These are phyloP conservation scores for Pseudomyrmex concolor DNA, from an alignment of 1,140 invertebrate genomes.

Conservation along the genomic window DNA sequence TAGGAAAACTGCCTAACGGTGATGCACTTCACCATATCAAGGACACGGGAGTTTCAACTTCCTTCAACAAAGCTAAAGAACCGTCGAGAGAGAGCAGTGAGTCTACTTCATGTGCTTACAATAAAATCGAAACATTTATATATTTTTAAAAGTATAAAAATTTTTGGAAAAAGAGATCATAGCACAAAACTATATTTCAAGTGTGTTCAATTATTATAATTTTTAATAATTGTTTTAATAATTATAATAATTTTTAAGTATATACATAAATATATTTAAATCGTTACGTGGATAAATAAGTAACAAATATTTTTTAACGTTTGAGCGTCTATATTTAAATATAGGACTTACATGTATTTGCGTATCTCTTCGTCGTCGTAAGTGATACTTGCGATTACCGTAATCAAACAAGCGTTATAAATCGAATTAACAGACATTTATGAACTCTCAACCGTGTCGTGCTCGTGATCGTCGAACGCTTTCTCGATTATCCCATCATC, in stretches of 20 bases:
- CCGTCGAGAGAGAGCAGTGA: constrained; percentile 66
- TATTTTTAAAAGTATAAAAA: not conserved
- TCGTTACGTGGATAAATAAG: too few relatives aligned
- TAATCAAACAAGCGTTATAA: constrained; percentile 14
- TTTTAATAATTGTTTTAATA: too few relatives aligned
- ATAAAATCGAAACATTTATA: not conserved
- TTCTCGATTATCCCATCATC: constrained; percentile 52
- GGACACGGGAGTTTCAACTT: constrained; percentile 70
- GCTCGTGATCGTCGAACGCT: constrained; percentile 26
- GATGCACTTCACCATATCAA: constrained; percentile 78
- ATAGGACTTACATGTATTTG: not conserved
- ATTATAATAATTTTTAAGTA: too few relatives aligned
- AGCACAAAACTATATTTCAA: too few relatives aligned
- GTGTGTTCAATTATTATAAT: too few relatives aligned
- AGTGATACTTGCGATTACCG: constrained; percentile 3
- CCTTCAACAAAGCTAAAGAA: constrained; percentile 73
- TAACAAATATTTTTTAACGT: not conserved
- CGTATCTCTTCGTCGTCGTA: not conserved
- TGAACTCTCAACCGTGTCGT: not conserved
- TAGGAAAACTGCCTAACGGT: constrained; percentile 83
- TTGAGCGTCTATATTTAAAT: not conserved
- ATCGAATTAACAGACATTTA: constrained; percentile 33
- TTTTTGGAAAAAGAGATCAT: not conserved
- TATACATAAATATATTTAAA: too few relatives aligned
- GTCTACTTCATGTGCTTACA: not conserved